A percentile compares a stretch with the other conserved stretches of the same genome.
Conservation (phyloP, 1,140 invertebrate species). For the Ips typographus region DNA sequence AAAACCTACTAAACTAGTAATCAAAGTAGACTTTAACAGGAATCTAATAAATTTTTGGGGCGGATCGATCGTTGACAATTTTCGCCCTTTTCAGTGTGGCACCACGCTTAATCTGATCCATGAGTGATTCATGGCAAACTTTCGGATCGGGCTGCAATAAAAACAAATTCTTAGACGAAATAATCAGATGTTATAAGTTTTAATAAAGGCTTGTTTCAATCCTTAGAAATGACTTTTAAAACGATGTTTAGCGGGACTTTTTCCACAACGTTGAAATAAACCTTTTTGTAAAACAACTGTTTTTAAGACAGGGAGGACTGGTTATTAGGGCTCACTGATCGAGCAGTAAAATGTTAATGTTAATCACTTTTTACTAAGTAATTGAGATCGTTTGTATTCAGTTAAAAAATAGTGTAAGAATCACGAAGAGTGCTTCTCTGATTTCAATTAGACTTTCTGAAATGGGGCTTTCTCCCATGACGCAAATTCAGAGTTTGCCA, state of each 20-base stretch:
- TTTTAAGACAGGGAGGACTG: background rate
- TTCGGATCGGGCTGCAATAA: slow-evolving; percentile 64
- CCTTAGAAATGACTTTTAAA: background rate
- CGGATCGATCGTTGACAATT: slow-evolving; percentile 51
- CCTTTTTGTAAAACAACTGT: background rate
- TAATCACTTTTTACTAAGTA: too few species aligned
- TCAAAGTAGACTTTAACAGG: background rate
- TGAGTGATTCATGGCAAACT: slow-evolving; percentile 73
- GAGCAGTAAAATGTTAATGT: too few species aligned
- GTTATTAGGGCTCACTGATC: too few species aligned
- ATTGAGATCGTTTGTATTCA: too few species aligned
- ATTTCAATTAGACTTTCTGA: too few species aligned
- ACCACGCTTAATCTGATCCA: slow-evolving; percentile 89
- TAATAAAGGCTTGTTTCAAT: too few species aligned
- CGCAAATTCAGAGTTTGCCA: too few species aligned
- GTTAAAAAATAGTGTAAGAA: too few species aligned
- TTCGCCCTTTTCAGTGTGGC: slow-evolving; percentile 67
- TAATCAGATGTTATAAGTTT: too few species aligned
- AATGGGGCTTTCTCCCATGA: too few species aligned
- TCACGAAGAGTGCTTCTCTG: too few species aligned
- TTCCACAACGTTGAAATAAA: background rate
- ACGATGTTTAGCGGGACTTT: background rate
- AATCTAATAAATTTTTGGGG: slow-evolving; percentile 49
- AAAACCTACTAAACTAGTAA: background rate
- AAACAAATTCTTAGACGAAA: background rate